Conservation (phyloP, 2,888 invertebrate genomes). For the Leptopilina drosophilae region DNA sequence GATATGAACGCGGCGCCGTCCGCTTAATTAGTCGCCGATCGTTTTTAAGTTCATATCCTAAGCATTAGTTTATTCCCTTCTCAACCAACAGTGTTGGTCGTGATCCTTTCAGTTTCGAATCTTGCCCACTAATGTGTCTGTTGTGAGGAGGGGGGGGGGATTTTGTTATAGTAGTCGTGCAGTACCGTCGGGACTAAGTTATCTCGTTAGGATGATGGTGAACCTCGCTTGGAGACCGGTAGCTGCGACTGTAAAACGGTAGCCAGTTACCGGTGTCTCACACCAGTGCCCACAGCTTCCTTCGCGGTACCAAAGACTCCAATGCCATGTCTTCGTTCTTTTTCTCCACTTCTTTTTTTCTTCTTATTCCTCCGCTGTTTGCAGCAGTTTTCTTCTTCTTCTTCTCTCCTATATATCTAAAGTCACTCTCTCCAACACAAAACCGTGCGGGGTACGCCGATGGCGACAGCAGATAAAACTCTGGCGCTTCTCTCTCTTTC, state of each 20-base stretch:
- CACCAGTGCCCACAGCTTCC: slow-evolving; percentile 26
- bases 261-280: slow-evolving; percentile 25
- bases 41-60: slow-evolving; percentile 17
- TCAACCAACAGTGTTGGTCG: not conserved
- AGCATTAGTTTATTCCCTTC: not conserved
- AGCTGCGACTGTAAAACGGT: slow-evolving; percentile 34
- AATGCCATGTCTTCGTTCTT: slow-evolving; percentile 9
- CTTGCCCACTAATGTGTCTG: not conserved
- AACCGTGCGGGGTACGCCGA: slow-evolving; percentile 23
- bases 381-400: slow-evolving; percentile 7
- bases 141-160: not conserved
- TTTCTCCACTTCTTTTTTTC: not conserved
- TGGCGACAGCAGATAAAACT: slow-evolving; percentile 37
- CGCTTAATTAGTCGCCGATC: slow-evolving; percentile 32
- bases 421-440: slow-evolving; percentile 22
- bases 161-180: slow-evolving; percentile 7
- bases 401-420: not conserved
- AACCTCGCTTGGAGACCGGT: slow-evolving; percentile 40
- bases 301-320: slow-evolving; percentile 32
- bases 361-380: slow-evolving; percentile 18
- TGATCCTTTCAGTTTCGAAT: not conserved
- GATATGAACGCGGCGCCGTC: slow-evolving; percentile 17
- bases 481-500: slow-evolving; percentile 23
- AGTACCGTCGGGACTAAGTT: slow-evolving; percentile 29
- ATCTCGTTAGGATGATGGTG: slow-evolving; percentile 39